Percentiles rank a stretch among this genome's conserved stretches.
Conservation (phyloP, 2,797 vertebrate genomes). For the Telmatherina bonti region DNA sequence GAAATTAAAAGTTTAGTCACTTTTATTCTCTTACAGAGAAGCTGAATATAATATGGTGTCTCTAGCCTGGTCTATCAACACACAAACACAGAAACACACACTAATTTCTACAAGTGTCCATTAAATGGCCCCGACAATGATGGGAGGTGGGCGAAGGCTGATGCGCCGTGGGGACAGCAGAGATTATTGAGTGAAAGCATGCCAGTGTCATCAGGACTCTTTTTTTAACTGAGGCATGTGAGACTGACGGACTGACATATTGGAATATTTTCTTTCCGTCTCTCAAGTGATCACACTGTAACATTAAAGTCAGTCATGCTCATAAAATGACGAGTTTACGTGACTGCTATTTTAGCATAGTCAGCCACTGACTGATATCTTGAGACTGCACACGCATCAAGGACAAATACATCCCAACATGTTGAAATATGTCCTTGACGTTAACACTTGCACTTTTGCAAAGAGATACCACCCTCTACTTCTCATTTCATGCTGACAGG, state of each 20-base stretch:
- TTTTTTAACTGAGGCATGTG: constrained; percentile 33
- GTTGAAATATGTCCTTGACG: constrained; percentile 38
- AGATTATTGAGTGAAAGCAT: constrained; percentile 60
- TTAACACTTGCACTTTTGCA: constrained; percentile 22
- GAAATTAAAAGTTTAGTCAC: constrained; percentile 55
- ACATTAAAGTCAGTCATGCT: constrained; percentile 20
- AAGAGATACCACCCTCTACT: background rate
- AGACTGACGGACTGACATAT: constrained; percentile 27
- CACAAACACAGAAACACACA: constrained; percentile 24
- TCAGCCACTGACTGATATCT: constrained; percentile 16
- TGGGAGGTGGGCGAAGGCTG: constrained; percentile 50
- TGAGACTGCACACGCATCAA: background rate
- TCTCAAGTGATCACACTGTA: background rate
- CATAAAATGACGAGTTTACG: constrained; percentile 15
- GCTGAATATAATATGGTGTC: constrained; percentile 65
- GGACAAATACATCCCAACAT: constrained; percentile 5
- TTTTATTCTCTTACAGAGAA: constrained; percentile 62
- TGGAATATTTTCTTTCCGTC: constrained; percentile 14
- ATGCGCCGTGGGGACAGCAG: constrained; percentile 41
- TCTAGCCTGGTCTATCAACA: constrained; percentile 50
- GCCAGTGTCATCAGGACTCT: constrained; percentile 50
- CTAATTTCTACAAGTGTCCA: constrained; percentile 23
- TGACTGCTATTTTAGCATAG: constrained; percentile 3
- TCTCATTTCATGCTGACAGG: background rate
- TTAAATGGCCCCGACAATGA: constrained; percentile 61